phyloP scores from a whole-genome alignment of 2,797 vertebrate species.

The Parauchenoglanis ngamensis region DNA sequence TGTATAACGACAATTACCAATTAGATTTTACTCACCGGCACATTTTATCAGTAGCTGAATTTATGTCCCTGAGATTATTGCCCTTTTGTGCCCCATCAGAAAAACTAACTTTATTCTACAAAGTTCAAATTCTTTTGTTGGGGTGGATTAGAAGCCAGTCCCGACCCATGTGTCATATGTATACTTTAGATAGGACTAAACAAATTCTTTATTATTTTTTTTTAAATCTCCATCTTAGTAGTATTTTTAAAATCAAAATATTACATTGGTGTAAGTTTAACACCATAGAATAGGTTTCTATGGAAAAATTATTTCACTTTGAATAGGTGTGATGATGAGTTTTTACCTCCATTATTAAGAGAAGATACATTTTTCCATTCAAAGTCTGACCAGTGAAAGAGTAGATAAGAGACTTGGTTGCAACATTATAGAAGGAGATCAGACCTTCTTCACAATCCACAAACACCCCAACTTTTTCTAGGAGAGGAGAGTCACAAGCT shows the following conservation, averaged over 20 bases:
- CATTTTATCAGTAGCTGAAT: neutral
- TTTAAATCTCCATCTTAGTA: too few species aligned
- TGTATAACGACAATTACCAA: too few species aligned
- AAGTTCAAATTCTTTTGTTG: too few species aligned
- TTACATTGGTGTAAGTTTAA: neutral
- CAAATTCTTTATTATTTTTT: too few species aligned
- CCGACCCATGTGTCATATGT: neutral
- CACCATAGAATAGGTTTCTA: neutral
- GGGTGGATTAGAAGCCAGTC: neutral
- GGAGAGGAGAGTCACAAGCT: slow-evolving; percentile 29
- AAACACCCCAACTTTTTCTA: slow-evolving; percentile 44
- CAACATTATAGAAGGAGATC: slow-evolving; percentile 52
- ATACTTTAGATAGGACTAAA: neutral
- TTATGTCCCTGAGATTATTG: neutral
- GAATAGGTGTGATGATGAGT: slow-evolving; percentile 41
- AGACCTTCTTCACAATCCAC: slow-evolving; percentile 41
- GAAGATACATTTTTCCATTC: slow-evolving; percentile 41
- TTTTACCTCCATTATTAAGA: slow-evolving; percentile 11
- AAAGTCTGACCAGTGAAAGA: slow-evolving; percentile 47
- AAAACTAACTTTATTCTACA: too few species aligned
- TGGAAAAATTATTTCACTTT: neutral
- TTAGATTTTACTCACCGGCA: neutral
- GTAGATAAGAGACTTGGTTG: slow-evolving; percentile 34
- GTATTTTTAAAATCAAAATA: neutral
- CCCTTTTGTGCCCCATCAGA: neutral